Base-by-base conservation (phyloP, 1,140 invertebrate species). In the Lucilia sericata region DNA sequence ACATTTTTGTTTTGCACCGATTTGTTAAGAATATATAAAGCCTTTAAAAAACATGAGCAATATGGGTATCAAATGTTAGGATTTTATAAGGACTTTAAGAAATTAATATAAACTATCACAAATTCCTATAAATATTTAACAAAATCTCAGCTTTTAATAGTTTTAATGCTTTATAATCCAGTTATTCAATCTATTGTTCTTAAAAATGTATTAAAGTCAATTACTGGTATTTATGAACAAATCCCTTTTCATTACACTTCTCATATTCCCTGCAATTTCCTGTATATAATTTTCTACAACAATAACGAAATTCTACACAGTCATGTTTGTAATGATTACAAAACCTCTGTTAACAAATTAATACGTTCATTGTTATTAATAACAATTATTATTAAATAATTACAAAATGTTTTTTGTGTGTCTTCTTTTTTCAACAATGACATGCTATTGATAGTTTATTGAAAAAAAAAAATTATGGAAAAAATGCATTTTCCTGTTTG, bases 381-480 rank as follows among this genome's bases (percentile, higher is more conserved):
- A 80, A 19, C 42, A 80, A 80, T 80, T 80, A 78, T 17, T 42
- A 75, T 76, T 76, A 42, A 76, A 76, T 76, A 76, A 76, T 76
- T 76, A 76, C 74, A 42, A 36, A 42, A 76, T 42, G 30, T 42
- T 34, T 55, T 55, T 55, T 55, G 19, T 12, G 5, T 80, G 21
- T 80, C 8, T 78, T 17, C 17, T 9, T 78, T 78, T 60, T n/a
- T 14, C n/a, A 17, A 70, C 76, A 49, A 80, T 80, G 76, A 80
- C 76, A 80, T 80, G 76, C 76, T 49, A 80, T 80, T 80, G 76
- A 80, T 80, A 80, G 42, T 80, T 80, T 80, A 49, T 80, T 21
- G 21, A 2, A 25, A 80, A 49, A 80, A 49, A n/a, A 21, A 80
- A 49, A 80, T 49, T 76, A n/a, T 25, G 42, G 19, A 49, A 76